A percentile compares a stretch with the other conserved stretches of the same genome.
phyloP scores from a whole-genome alignment of 2,888 invertebrate species.

The Mythimna vitellina region DNA sequence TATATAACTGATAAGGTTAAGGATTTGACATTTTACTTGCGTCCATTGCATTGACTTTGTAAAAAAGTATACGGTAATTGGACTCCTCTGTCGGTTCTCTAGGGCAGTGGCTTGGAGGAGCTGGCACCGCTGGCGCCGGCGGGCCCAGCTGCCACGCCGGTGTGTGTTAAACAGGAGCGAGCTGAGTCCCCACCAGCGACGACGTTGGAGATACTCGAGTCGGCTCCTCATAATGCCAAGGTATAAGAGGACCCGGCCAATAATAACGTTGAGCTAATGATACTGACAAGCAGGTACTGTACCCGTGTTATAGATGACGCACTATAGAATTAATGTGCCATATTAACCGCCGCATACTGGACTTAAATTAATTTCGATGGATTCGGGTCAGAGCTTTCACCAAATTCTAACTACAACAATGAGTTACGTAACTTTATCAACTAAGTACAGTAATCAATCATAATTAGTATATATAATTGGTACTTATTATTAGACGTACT shows the following conservation, averaged over 20 bases:
- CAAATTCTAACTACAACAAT: not conserved
- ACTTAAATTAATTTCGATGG: not conserved
- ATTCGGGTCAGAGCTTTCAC: slow-evolving; percentile 1
- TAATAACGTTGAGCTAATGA: not conserved
- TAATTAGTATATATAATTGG: not conserved
- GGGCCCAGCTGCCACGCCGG: slow-evolving; percentile 85
- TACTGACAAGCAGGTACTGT: too few relatives aligned
- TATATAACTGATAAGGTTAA: too few relatives aligned
- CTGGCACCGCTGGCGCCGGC: slow-evolving; percentile 86
- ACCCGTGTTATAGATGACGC: not conserved
- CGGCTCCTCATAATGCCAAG: slow-evolving; percentile 78
- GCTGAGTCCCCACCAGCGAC: slow-evolving; percentile 78
- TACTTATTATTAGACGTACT: not conserved
- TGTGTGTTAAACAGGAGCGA: slow-evolving; percentile 80
- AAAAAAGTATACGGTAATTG: not conserved
- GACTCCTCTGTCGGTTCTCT: slow-evolving; percentile 3
- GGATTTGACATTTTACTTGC: not conserved
- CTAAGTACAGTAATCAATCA: not conserved
- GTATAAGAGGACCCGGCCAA: slow-evolving; percentile 17
- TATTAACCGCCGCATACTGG: too few relatives aligned
- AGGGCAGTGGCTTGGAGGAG: slow-evolving; percentile 80
- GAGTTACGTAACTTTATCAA: not conserved
- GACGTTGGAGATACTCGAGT: slow-evolving; percentile 93
- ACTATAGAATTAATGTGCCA: not conserved
- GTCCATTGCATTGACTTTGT: not conserved